Percentiles rank a stretch among this genome's conserved stretches.
phyloP scores from a whole-genome alignment of 2,888 invertebrate species.

The Meganola albula region DNA sequence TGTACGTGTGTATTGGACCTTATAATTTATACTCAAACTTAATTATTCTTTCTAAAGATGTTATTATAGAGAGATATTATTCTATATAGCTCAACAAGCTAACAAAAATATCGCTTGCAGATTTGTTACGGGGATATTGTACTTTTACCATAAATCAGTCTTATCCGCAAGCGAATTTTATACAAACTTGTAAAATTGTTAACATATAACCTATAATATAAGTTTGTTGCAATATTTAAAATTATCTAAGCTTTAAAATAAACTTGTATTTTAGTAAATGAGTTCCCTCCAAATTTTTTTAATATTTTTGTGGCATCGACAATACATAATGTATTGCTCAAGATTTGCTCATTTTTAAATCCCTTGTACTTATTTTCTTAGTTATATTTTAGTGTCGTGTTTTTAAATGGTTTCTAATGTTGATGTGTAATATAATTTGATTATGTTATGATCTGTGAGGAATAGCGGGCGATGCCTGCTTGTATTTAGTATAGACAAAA shows the following conservation, averaged over 20 bases:
- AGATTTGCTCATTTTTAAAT: slow-evolving; percentile 60
- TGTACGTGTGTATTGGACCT: too few relatives aligned
- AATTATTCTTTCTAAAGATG: too few relatives aligned
- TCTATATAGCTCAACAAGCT: too few relatives aligned
- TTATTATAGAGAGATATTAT: slow-evolving; percentile 36
- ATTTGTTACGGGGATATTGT: too few relatives aligned
- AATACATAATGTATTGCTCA: slow-evolving; percentile 71
- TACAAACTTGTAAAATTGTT: too few relatives aligned
- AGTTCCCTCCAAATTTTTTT: slow-evolving; percentile 47
- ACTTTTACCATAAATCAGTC: too few relatives aligned
- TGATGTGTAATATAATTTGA: slow-evolving; percentile 22
- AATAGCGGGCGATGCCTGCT: slow-evolving; percentile 45
- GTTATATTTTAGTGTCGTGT: slow-evolving; percentile 39
- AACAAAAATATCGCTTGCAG: too few relatives aligned
- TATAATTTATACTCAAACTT: too few relatives aligned
- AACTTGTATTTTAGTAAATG: slow-evolving; percentile 37
- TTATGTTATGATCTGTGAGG: slow-evolving; percentile 54
- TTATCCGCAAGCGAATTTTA: too few relatives aligned
- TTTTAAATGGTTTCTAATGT: slow-evolving; percentile 22
- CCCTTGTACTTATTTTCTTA: slow-evolving; percentile 42
- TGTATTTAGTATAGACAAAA: slow-evolving; percentile 67
- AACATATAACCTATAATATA: slow-evolving; percentile 32
- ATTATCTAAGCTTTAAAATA: slow-evolving; percentile 51
- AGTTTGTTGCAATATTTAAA: slow-evolving; percentile 55
- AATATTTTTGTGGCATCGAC: slow-evolving; percentile 54